Percentiles rank a stretch among this genome's conserved stretches.
phyloP scores from a whole-genome alignment of 2,113 vertebrate species.

The Nipponia nippon region DNA sequence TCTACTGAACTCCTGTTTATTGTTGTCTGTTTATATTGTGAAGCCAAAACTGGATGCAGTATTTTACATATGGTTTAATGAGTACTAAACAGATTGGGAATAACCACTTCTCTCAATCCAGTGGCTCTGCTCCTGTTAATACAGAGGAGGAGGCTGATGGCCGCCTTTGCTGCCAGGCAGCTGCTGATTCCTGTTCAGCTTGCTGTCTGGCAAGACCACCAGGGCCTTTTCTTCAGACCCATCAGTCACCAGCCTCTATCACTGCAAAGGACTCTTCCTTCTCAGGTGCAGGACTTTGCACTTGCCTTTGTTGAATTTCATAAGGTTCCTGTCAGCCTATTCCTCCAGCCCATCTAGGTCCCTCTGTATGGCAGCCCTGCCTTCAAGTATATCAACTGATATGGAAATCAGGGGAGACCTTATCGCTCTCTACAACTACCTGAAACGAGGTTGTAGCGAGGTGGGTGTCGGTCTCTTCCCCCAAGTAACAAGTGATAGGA shows the following conservation, averaged over 20 bases:
- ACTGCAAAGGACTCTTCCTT: not conserved
- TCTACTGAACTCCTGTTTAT: not conserved
- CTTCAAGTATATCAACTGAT: not conserved
- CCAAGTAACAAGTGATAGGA: not conserved
- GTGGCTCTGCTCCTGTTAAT: not conserved
- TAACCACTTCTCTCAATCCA: not conserved
- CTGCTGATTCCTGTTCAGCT: not conserved
- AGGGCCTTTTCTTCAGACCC: not conserved
- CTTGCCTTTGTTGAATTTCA: not conserved
- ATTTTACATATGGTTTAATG: not conserved
- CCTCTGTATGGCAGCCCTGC: not conserved
- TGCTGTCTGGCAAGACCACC: not conserved
- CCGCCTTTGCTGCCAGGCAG: fast-evolving
- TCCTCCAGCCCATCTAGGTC: not conserved
- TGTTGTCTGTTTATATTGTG: not conserved
- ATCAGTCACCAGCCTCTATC: not conserved
- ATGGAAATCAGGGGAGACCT: not conserved
- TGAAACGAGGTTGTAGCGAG: not conserved
- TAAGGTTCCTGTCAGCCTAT: not conserved
- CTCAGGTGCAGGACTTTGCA: not conserved
- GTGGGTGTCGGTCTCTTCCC: not conserved
- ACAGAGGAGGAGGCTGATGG: not conserved
- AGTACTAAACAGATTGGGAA: not conserved
- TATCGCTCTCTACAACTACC: not conserved
- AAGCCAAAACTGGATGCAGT: not conserved